Conservation (phyloP, 2,888 invertebrate species). For the Hirtodrosophila histrioides region DNA sequence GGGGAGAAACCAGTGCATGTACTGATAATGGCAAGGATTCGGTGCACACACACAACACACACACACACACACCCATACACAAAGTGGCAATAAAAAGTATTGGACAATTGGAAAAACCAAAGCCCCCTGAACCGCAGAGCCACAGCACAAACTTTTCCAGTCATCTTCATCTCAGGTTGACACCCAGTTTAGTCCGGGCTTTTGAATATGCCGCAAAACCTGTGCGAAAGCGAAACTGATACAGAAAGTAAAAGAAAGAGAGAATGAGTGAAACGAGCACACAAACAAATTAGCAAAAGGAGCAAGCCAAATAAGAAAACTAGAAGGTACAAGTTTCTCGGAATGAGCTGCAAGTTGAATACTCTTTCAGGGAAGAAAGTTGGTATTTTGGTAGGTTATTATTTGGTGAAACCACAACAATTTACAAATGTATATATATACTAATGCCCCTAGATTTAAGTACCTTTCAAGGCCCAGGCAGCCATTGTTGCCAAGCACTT, state of each 20-base stretch:
- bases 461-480: too few species aligned
- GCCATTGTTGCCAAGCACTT: too few species aligned
- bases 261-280: constrained; percentile 44
- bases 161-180: constrained; percentile 68
- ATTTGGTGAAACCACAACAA: too few species aligned
- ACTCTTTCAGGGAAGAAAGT: not conserved
- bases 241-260: constrained; percentile 28
- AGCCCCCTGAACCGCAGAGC: constrained; percentile 37
- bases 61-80: not conserved
- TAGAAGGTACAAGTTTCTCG: not conserved
- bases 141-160: constrained; percentile 46
- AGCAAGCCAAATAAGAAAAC: constrained; percentile 60
- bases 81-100: constrained; percentile 54
- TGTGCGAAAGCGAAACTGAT: constrained; percentile 53
- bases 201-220: constrained; percentile 51
- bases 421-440: too few species aligned
- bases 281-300: constrained; percentile 80
- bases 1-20: constrained; percentile 16
- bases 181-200: constrained; percentile 59
- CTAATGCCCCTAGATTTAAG: too few species aligned
- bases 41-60: constrained; percentile 4
- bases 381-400: too few species aligned
- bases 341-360: not conserved
- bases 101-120: constrained; percentile 55
- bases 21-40: constrained; percentile 62